Evolutionary conservation across 1,140 invertebrate species (phyloP), one percentile per base, ranked within the genome.

Genomic region (Cydia amplana): DNA sequence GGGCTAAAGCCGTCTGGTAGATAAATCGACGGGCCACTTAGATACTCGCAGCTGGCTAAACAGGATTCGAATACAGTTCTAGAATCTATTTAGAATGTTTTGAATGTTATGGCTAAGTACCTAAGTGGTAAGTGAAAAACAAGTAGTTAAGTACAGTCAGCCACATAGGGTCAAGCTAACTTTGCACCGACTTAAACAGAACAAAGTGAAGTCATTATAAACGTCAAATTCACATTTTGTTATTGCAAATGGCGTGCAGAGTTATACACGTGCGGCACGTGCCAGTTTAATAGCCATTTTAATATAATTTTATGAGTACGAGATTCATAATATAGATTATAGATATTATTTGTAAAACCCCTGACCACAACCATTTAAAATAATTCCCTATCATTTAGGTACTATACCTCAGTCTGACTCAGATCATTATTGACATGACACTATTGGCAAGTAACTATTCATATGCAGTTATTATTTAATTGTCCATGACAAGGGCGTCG

Each of bases 1-100:
- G 46, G 46, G 18, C 55, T 12, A 18, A 18, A 60, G 55, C 20
- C 23, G 55, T 60, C 55, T 23, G 4, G 20, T 60, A 60, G 55
- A 60, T 60, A 60, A 60, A 20, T 60, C 55, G 55, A 23, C 55
- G 55, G 55, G n/a, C 55, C 9, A 60, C 55, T 60, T 60, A 60
- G 18, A 60, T 51, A 51, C 43, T 51, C 5, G 32, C 6, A 32
- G 2, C n/a, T 55, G 51, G 16, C 51, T 55, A 55, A 46, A 60
- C 55, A 60, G 55, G 55, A 60, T 60, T 60, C 16, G 55, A 60
- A 60, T 23, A 60, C 16, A 18, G 51, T 20, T 23, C 55, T 60
- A 60, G 55, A 60, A 60, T 60, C 18, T 23, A 60, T 60, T 60
- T 60, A 60, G 18, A 60, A 60, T 60, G 10, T 60, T 60, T 9